Evolutionary conservation across 2,888 invertebrate genomes (phyloP).

Genomic region (Limnephilus rhombicus): DNA sequence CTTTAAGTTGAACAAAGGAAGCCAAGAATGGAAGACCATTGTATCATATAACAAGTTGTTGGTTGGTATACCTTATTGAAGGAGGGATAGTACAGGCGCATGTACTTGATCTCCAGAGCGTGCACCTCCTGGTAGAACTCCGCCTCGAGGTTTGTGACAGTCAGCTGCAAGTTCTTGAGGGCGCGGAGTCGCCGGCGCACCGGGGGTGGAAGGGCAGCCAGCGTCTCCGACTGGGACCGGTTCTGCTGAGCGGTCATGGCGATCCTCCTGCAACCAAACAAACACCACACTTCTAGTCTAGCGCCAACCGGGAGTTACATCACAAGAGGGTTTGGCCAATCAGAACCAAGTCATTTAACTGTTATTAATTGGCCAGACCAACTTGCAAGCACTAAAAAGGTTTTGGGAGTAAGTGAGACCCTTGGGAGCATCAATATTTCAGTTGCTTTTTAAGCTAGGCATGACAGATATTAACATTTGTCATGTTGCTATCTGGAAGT

Average conservation of each 20-base stretch:
- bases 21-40: neutral
- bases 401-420: neutral
- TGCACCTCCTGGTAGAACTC: conserved; percentile 97
- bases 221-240: conserved; percentile 78
- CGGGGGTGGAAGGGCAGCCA: conserved; percentile 82
- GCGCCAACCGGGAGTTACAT: neutral
- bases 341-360: neutral
- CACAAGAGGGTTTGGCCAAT: neutral
- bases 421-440: neutral
- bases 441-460: too few species aligned
- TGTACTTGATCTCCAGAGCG: conserved; percentile 93
- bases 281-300: conserved; percentile 6
- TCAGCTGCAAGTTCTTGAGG: conserved; percentile 90
- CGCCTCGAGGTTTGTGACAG: conserved; percentile 91
- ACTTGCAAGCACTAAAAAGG: neutral
- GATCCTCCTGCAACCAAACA: conserved; percentile 74
- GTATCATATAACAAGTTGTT: neutral
- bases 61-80: conserved; percentile 83
- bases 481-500: too few species aligned
- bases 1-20: neutral
- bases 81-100: conserved; percentile 85
- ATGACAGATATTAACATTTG: too few species aligned
- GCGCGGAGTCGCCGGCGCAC: conserved; percentile 91
- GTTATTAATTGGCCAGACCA: neutral
- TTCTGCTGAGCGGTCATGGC: conserved; percentile 80